Evolutionary conservation across 2,113 vertebrate genomes (phyloP).

Genomic region (Panthera leo): DNA sequence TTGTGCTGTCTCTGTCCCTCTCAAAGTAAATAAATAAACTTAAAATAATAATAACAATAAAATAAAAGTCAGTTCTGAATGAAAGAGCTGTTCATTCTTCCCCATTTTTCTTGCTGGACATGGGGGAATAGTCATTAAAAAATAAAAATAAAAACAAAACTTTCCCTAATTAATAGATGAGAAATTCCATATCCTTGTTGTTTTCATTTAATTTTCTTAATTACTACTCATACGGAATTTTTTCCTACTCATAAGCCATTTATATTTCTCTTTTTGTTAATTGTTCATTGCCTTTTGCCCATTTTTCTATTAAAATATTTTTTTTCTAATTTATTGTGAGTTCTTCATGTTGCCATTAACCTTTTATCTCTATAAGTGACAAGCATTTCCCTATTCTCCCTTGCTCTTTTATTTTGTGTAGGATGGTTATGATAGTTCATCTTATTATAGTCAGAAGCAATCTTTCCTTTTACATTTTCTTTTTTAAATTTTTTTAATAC

Average conservation of each 20-base stretch:
- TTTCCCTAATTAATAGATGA: neutral
- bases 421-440: neutral
- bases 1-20: no score
- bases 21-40: no score
- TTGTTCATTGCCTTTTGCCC: neutral
- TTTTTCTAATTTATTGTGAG: neutral
- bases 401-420: constrained; percentile 36
- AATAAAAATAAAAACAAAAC: neutral
- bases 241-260: neutral
- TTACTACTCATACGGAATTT: neutral
- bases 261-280: neutral
- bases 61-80: constrained; percentile 13
- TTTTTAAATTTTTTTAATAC: neutral
- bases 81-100: neutral
- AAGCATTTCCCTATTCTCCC: neutral
- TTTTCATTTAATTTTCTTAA: neutral
- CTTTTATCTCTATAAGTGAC: neutral
- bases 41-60: no score
- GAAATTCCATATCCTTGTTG: neutral
- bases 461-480: constrained; percentile 14
- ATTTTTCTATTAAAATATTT: neutral
- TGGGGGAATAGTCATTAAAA: neutral
- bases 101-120: neutral
- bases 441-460: neutral
- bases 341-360: neutral